Evolutionary conservation across 2,113 vertebrate genomes (phyloP).

Genomic region (Albula glossodonta): DNA sequence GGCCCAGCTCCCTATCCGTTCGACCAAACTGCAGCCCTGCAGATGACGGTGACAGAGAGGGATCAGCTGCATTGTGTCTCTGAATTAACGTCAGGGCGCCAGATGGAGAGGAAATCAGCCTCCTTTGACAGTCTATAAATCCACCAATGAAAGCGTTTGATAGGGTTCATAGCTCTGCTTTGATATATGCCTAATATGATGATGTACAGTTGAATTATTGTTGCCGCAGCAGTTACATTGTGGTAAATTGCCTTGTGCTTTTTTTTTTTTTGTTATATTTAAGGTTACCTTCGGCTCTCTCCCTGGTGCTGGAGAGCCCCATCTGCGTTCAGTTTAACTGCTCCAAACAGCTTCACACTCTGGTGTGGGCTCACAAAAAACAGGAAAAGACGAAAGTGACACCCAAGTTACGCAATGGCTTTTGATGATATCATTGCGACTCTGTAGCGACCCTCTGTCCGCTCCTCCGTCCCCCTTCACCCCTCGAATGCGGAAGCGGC

Average conservation of each 20-base stretch:
- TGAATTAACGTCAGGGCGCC: neutral
- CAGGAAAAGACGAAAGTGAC: neutral
- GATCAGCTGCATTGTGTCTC: neutral
- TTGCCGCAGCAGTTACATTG: neutral
- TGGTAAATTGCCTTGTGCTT: neutral
- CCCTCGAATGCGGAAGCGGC: neutral
- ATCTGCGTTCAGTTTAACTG: neutral
- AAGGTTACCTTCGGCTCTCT: neutral
- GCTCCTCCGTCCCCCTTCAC: neutral
- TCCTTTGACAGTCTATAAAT: neutral
- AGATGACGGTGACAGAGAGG: neutral
- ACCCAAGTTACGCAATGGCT: too few species aligned
- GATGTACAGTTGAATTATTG: neutral
- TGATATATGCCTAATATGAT: neutral
- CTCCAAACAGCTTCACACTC: too few species aligned
- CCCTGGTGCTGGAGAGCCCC: neutral
- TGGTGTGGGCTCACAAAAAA: too few species aligned
- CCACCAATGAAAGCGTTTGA: neutral
- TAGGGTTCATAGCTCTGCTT: neutral
- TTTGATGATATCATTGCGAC: neutral
- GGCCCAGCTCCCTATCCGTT: neutral
- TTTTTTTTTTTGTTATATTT: neutral
- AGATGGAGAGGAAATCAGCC: neutral
- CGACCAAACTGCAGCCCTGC: too few species aligned
- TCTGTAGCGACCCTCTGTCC: neutral